Percentiles rank a stretch among this genome's conserved stretches.
phyloP scores from a whole-genome alignment of 2,797 vertebrate species.

The Mus minutoides region DNA sequence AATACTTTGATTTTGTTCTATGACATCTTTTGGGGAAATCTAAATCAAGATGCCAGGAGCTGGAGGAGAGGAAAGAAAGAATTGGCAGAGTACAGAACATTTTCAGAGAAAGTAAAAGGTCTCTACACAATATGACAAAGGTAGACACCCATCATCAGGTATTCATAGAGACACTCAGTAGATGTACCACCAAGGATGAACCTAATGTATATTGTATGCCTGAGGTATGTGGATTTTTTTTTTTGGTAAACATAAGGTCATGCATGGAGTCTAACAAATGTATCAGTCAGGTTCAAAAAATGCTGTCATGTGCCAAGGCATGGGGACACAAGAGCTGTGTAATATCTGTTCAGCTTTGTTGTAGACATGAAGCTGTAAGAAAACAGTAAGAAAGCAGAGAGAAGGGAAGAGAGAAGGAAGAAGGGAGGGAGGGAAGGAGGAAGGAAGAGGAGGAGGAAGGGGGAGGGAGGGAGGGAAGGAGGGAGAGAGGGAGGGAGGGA shows the following conservation, averaged over 20 bases:
- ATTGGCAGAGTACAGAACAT: not conserved
- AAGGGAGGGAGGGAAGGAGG: no score
- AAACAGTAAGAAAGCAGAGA: not conserved
- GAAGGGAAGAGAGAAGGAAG: no score
- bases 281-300: not conserved
- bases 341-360: not conserved
- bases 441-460: fast-evolving
- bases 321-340: not conserved
- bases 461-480: fast-evolving
- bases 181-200: not conserved
- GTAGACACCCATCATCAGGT: not conserved
- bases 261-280: not conserved
- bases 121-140: no score
- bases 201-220: no score
- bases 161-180: not conserved
- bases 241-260: no score
- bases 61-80: not conserved
- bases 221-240: not conserved
- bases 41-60: not conserved
- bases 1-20: not conserved
- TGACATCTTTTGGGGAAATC: slow-evolving; percentile 7
- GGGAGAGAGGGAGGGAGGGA: fast-evolving
- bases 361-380: not conserved
- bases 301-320: fast-evolving
- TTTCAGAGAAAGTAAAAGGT: not conserved